phyloP scores from a whole-genome alignment of 2,113 vertebrate species.

The Thinocorus orbignyianus region DNA sequence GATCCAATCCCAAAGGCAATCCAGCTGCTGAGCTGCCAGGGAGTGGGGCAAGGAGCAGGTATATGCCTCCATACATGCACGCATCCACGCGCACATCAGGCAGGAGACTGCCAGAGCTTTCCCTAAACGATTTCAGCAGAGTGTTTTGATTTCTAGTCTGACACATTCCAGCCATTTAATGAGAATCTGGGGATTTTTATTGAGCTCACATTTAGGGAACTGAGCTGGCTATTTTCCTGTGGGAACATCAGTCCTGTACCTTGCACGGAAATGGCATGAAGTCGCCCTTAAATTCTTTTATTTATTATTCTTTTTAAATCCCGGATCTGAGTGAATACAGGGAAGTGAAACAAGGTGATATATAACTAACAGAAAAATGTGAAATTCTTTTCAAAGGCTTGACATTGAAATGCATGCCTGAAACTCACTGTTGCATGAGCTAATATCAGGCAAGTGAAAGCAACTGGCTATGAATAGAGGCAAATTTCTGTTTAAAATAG shows the following conservation, averaged over 20 bases:
- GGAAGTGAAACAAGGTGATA: background rate
- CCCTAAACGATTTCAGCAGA: background rate
- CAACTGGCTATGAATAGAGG: background rate
- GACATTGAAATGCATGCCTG: slow-evolving; percentile 22
- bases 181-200: slow-evolving; percentile 34
- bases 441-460: slow-evolving; percentile 41
- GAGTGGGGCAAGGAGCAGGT: background rate
- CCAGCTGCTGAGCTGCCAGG: background rate
- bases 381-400: slow-evolving; percentile 19
- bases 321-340: background rate
- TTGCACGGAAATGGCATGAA: background rate
- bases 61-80: background rate
- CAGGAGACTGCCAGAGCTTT: background rate
- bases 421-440: slow-evolving; percentile 36
- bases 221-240: background rate
- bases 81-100: background rate
- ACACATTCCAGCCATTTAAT: slow-evolving; percentile 51
- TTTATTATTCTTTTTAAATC: slow-evolving; percentile 15
- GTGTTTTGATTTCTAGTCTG: slow-evolving; percentile 43
- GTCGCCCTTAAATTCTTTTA: background rate
- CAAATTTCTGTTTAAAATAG: slow-evolving; percentile 14
- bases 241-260: background rate
- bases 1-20: background rate
- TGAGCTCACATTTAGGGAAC: slow-evolving; percentile 14
- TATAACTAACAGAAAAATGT: background rate